phyloP scores from a whole-genome alignment of 2,113 vertebrate genomes.

The Onychostruthus taczanowskii region DNA sequence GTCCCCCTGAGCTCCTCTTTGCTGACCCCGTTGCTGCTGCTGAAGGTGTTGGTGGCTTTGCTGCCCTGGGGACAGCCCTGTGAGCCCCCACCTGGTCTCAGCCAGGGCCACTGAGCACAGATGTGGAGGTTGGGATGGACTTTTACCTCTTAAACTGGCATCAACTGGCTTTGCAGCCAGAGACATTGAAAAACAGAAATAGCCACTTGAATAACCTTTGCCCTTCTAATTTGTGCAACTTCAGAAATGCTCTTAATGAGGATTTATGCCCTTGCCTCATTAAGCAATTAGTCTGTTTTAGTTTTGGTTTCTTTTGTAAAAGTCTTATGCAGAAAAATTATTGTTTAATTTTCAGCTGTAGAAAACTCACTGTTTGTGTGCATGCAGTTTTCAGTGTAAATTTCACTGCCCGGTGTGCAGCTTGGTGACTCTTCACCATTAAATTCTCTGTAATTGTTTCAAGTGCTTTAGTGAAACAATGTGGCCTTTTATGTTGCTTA shows the following conservation, averaged over 20 bases:
- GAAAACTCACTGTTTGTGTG: rapidly evolving
- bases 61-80: neutral
- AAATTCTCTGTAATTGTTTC: neutral
- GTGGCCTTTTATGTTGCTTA: neutral
- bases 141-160: neutral
- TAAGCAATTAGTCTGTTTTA: neutral
- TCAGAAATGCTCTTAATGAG: neutral
- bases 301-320: neutral
- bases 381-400: neutral
- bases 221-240: slow-evolving; percentile 11
- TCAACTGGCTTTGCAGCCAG: neutral
- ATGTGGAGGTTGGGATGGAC: neutral
- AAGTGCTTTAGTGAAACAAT: neutral
- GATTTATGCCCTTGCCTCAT: slow-evolving; percentile 12
- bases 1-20: neutral
- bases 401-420: rapidly evolving
- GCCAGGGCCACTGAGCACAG: neutral
- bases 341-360: neutral
- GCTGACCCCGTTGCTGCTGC: neutral
- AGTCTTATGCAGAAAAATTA: neutral
- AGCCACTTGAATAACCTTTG: slow-evolving; percentile 24
- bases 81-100: neutral
- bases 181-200: neutral
- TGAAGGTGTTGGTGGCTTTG: rapidly evolving
- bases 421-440: rapidly evolving